A percentile compares a stretch with the other conserved stretches of the same genome.
Evolutionary conservation across 2,113 vertebrate species (phyloP).

Genomic region (Canis aureus): DNA sequence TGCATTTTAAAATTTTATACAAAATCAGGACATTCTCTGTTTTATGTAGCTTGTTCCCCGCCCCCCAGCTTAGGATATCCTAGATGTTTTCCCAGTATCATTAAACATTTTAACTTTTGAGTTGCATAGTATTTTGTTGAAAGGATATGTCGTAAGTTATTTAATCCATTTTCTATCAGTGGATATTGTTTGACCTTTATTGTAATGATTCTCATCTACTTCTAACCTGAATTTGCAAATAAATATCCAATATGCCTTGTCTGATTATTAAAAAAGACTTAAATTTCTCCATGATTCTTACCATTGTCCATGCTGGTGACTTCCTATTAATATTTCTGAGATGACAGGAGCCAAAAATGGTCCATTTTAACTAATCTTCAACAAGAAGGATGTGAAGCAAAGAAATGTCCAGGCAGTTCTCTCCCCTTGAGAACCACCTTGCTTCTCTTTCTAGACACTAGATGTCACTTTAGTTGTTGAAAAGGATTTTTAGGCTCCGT

Average conservation of each 20-base stretch:
- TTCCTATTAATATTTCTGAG: neutral
- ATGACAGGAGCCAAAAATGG: neutral
- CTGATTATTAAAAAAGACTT: neutral
- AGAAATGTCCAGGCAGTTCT: neutral
- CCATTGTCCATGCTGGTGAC: neutral
- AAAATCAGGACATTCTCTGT: neutral
- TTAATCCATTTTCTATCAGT: neutral
- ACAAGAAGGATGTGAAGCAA: no score
- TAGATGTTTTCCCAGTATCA: neutral
- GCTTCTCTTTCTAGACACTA: constrained; percentile 19
- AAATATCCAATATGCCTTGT: neutral
- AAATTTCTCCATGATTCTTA: neutral
- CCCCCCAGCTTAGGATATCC: neutral
- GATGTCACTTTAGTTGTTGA: constrained; percentile 48
- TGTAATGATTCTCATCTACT: neutral
- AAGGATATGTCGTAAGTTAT: neutral
- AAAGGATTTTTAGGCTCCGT: neutral
- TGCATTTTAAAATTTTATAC: neutral
- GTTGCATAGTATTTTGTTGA: neutral
- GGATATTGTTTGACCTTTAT: neutral
- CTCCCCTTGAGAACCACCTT: neutral
- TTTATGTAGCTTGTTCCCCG: neutral
- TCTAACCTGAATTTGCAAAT: neutral
- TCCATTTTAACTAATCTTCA: neutral
- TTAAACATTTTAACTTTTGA: neutral